Base-by-base conservation (phyloP, 1,140 invertebrate species). In the Nixonia krombeini region DNA sequence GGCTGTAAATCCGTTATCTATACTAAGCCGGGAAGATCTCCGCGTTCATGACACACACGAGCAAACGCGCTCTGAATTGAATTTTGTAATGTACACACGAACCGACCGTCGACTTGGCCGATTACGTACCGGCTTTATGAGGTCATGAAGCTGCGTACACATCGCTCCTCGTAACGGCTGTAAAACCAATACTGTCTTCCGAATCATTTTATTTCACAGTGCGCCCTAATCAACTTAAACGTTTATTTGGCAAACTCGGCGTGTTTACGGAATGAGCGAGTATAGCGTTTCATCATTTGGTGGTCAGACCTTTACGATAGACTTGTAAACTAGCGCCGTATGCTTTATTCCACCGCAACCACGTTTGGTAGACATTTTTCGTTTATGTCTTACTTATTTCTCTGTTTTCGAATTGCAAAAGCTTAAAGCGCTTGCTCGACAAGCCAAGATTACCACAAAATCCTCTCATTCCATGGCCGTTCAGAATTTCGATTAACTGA, bases 61-160 rank as follows among this genome's bases (percentile, higher is more conserved):
- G 42, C 42, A 6, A 44, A 44, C 17, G 40, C 21, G 26, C 38
- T 13, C 10, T 23, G 16, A 13, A 50, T 35, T 38, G 18, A 50
- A 50, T 50, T 37, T 50, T 25, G 45, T 35, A 23, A 33, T 35
- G 23, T 29, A 37, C 37, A 50, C 47, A 50, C 47, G 31, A 33
- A 16, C 17, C 33, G 21, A 26, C 18, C 33, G 21, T 13, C 46
- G 28, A 49, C 46, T 37, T n/a, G 47, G 25, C 25, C 47, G 33
- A 38, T 50, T 50, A 50, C 35, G 47, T 12, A 38, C 33, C 18
- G 31, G 23, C 35, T 50, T 50, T 50, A 50, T 38, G 35, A 40
- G 42, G 28, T 46, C 47, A 29, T 10, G 35, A 25, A 50, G 28
- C 17, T 33, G 25, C 47, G 16, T 40, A 46, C 31, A 46, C n/a